phyloP scores from a whole-genome alignment of 1,140 invertebrate genomes.

The Lasioglossum baleicum region DNA sequence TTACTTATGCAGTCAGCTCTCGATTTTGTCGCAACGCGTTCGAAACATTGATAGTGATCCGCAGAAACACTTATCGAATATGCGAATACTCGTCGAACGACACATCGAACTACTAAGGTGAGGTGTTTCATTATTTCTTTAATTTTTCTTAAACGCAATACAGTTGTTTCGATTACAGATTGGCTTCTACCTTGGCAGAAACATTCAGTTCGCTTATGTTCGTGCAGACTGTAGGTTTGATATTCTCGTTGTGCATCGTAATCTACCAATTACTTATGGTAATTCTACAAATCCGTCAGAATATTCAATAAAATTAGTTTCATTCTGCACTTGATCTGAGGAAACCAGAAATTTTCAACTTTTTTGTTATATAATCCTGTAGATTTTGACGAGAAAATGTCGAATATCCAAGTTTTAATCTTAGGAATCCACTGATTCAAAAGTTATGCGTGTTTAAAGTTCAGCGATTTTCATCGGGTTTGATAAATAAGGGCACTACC shows the following conservation, averaged over 20 bases:
- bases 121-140: background rate
- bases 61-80: conserved; percentile 20
- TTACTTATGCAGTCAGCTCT: conserved; percentile 48
- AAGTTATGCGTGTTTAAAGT: too few species aligned
- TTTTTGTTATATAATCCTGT: too few species aligned
- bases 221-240: conserved; percentile 50
- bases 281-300: conserved; percentile 1
- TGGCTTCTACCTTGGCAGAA: conserved; percentile 34
- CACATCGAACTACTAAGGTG: conserved; percentile 47
- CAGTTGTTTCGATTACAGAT: conserved; percentile 27
- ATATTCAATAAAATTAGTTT: background rate
- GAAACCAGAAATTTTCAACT: too few species aligned
- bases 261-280: conserved; percentile 50
- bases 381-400: too few species aligned
- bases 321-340: too few species aligned
- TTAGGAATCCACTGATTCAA: too few species aligned
- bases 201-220: conserved; percentile 52
- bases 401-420: too few species aligned
- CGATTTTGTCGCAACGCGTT: conserved; percentile 26
- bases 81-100: conserved; percentile 38
- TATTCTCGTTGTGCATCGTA: conserved; percentile 52
- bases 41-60: conserved; percentile 20
- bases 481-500: too few species aligned
- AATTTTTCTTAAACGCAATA: background rate
- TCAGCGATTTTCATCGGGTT: too few species aligned